These are phyloP conservation scores for Lutraria lutraria DNA, from an alignment of 2,888 invertebrate genomes.

Conservation along the genomic window DNA sequence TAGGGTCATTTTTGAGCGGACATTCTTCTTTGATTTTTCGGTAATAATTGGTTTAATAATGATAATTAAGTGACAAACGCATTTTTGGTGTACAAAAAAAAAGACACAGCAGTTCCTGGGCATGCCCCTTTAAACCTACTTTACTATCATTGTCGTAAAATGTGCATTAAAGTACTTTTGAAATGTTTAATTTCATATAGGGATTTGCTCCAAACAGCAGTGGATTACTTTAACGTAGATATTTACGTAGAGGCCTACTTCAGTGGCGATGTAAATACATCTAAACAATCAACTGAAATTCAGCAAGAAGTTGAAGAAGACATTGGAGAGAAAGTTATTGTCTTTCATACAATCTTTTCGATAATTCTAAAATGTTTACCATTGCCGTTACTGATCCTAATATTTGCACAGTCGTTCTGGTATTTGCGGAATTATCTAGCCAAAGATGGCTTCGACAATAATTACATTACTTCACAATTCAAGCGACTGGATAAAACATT, in stretches of 20 bases:
- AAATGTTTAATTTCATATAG: conserved; percentile 29
- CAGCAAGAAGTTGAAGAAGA: conserved; percentile 64
- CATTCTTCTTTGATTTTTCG: too few relatives aligned
- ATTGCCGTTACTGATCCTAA: conserved; percentile 60
- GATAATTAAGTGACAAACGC: too few relatives aligned
- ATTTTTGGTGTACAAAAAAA: too few relatives aligned
- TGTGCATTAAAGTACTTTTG: too few relatives aligned
- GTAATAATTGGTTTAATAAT: too few relatives aligned
- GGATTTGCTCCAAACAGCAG: conserved; percentile 29
- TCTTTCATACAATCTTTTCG: conserved; percentile 42
- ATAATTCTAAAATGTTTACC: conserved; percentile 62
- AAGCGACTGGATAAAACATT: conserved; percentile 71
- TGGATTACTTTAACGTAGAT: conserved; percentile 63
- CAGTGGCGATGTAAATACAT: conserved; percentile 47
- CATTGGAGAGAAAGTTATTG: conserved; percentile 51
- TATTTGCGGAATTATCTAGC: conserved; percentile 75
- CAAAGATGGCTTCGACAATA: conserved; percentile 81
- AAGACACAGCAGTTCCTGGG: too few relatives aligned
- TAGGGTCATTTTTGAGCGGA: too few relatives aligned
- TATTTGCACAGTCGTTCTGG: conserved; percentile 70
- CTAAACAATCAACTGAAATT: conserved; percentile 60
- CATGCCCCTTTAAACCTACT: too few relatives aligned
- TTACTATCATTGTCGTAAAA: too few relatives aligned
- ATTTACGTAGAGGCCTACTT: conserved; percentile 54
- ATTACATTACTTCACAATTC: conserved; percentile 79